Evolutionary conservation across 1,140 invertebrate genomes (phyloP).

Genomic region (Drosophila paulistorum): DNA sequence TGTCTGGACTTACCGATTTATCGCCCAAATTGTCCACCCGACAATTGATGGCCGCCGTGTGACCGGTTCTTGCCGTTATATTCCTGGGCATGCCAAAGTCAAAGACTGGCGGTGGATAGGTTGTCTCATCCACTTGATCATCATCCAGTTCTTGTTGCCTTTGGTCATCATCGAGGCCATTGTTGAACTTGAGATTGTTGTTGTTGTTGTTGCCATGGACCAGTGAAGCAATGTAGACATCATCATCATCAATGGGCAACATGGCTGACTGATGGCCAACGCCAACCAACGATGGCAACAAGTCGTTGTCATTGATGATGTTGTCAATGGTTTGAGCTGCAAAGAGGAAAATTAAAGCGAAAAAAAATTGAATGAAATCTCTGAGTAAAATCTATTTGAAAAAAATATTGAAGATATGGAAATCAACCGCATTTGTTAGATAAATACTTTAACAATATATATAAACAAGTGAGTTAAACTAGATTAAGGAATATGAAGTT

Average conservation of each 20-base stretch:
- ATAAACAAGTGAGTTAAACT: neutral
- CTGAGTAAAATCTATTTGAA: neutral
- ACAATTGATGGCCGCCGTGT: conserved; percentile 93
- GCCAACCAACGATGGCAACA: conserved; percentile 59
- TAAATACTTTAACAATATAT: neutral
- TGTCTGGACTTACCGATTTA: conserved; percentile 88
- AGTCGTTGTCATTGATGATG: conserved; percentile 39
- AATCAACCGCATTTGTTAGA: neutral
- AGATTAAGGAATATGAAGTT: too few species aligned
- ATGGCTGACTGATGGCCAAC: conserved; percentile 17
- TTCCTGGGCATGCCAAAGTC: conserved; percentile 91
- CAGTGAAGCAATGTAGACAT: conserved; percentile 70
- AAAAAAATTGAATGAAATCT: conserved; percentile 10
- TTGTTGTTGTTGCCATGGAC: conserved; percentile 58
- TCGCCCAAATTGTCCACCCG: conserved; percentile 92
- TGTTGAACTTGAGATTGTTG: conserved; percentile 52
- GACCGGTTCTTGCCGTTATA: conserved; percentile 91
- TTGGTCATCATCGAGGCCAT: conserved; percentile 56
- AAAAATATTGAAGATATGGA: neutral
- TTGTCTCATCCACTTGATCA: conserved; percentile 54
- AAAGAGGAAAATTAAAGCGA: conserved; percentile 1
- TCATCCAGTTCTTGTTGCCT: conserved; percentile 34
- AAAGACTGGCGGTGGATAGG: conserved; percentile 86
- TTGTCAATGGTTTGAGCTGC: conserved; percentile 45
- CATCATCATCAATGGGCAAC: conserved; percentile 45